These are phyloP conservation scores for Dendrolimus houi DNA, from an alignment of 2,888 invertebrate genomes.

Conservation along the genomic window DNA sequence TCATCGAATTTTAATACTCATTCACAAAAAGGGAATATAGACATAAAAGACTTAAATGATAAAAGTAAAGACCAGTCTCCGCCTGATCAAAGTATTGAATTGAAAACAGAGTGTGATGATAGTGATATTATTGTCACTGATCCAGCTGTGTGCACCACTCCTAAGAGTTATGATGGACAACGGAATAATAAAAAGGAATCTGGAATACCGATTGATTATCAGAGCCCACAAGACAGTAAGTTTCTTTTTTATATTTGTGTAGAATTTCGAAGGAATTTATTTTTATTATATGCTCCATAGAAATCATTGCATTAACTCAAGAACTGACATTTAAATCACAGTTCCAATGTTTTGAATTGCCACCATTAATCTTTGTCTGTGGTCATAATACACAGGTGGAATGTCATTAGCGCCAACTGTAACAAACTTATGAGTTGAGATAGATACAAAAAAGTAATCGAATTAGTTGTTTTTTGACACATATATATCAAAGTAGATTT, in stretches of 20 bases:
- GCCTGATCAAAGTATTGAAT: slow-evolving; percentile 39
- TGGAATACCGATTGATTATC: slow-evolving; percentile 48
- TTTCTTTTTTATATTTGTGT: slow-evolving; percentile 17
- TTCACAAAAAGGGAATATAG: slow-evolving; percentile 28
- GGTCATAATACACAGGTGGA: too few species aligned
- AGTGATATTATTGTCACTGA: slow-evolving; percentile 64
- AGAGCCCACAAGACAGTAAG: slow-evolving; percentile 69
- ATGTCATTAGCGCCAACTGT: too few species aligned
- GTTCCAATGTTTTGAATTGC: too few species aligned
- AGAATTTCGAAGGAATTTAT: neutral
- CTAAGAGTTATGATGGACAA: slow-evolving; percentile 46
- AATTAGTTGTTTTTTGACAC: too few species aligned
- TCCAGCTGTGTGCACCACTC: slow-evolving; percentile 56
- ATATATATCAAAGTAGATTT: too few species aligned
- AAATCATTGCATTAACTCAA: too few species aligned
- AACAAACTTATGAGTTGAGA: too few species aligned
- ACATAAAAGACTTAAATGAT: slow-evolving; percentile 36
- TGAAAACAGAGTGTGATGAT: slow-evolving; percentile 68
- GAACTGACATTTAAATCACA: too few species aligned
- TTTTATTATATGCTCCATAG: too few species aligned
- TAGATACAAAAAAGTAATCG: too few species aligned
- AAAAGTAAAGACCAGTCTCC: slow-evolving; percentile 36
- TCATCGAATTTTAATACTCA: slow-evolving; percentile 42
- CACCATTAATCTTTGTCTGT: too few species aligned
- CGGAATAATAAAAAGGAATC: slow-evolving; percentile 51